phyloP scores from a whole-genome alignment of 2,888 invertebrate species.

The Plebejus anna region DNA sequence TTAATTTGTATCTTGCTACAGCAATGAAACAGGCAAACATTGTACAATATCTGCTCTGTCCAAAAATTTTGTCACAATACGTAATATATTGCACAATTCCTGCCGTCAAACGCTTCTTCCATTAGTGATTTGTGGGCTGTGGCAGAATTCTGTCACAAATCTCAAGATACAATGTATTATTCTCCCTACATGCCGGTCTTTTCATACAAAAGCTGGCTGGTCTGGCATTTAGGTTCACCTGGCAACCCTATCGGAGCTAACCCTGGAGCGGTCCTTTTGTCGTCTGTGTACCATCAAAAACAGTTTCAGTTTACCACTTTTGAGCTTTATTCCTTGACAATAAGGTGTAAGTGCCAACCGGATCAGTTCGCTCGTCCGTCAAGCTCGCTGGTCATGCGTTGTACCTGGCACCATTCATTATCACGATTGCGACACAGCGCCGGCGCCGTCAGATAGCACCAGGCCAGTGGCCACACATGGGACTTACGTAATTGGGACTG shows the following conservation, averaged over 20 bases:
- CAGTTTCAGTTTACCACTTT: not conserved
- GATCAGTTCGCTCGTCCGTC: not conserved
- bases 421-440: conserved; percentile 2
- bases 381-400: not conserved
- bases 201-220: not conserved
- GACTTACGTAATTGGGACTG: not conserved
- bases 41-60: too few species aligned
- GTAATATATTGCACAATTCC: too few species aligned
- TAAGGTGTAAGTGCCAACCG: not conserved
- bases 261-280: not conserved
- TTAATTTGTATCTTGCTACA: too few species aligned
- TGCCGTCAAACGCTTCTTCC: too few species aligned
- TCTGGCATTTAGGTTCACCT: not conserved
- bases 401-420: conserved; percentile 30
- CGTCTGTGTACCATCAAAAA: not conserved
- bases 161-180: too few species aligned
- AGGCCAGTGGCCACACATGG: not conserved
- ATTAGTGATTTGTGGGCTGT: too few species aligned
- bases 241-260: not conserved
- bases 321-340: not conserved
- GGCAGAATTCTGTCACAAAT: not conserved
- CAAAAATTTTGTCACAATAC: too few species aligned
- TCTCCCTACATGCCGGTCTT: not conserved
- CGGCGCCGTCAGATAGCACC: conserved; percentile 10
- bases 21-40: too few species aligned